Evolutionary conservation across 1,140 invertebrate genomes (phyloP).

Genomic region (Ruditapes philippinarum): DNA sequence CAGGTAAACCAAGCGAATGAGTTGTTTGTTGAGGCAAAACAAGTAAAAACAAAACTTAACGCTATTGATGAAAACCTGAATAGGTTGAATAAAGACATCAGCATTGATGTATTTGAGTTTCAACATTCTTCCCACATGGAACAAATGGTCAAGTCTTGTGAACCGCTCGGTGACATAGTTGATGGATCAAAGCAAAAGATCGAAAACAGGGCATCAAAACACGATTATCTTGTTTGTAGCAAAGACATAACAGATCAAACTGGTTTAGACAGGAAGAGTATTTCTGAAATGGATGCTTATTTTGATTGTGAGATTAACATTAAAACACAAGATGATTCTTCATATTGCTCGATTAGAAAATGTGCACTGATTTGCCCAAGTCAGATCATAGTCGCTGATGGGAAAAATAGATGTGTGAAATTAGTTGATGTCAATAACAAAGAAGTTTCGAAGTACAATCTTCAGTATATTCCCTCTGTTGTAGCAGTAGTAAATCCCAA

Average conservation of each 20-base stretch:
- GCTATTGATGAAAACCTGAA: neutral
- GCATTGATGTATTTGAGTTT: too few species aligned
- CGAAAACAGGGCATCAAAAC: too few species aligned
- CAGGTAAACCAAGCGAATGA: too few species aligned
- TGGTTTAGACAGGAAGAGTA: neutral
- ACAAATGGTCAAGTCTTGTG: too few species aligned
- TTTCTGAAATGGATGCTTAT: neutral
- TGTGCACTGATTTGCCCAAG: neutral
- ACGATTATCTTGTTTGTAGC: too few species aligned
- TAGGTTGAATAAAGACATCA: too few species aligned
- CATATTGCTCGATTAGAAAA: neutral
- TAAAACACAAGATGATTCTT: neutral
- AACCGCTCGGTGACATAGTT: too few species aligned
- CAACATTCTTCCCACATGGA: too few species aligned
- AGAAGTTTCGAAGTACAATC: neutral
- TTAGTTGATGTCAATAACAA: neutral
- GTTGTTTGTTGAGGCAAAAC: too few species aligned
- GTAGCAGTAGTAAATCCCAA: neutral
- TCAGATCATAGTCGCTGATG: neutral
- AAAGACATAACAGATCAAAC: neutral
- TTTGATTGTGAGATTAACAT: neutral
- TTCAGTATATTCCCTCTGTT: neutral
- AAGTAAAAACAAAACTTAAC: too few species aligned
- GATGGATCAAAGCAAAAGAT: too few species aligned
- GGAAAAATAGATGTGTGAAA: neutral